A percentile compares a stretch with the other conserved stretches of the same genome.
These are phyloP conservation scores for Rhagophthalmus giganteus DNA, from an alignment of 2,888 invertebrate genomes.

Conservation along the genomic window DNA sequence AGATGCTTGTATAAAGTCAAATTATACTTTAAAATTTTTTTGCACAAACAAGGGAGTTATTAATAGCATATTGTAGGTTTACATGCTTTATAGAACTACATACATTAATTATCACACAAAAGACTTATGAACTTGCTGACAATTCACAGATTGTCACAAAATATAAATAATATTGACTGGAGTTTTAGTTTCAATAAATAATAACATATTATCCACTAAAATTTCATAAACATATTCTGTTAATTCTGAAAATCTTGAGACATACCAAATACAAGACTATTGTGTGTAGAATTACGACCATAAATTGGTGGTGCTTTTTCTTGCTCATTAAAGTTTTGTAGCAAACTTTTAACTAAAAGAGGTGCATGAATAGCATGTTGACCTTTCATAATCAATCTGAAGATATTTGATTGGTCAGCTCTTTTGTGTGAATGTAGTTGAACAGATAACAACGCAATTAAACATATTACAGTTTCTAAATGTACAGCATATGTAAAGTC, in stretches of 20 bases:
- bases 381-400: slow-evolving; percentile 69
- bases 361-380: slow-evolving; percentile 75
- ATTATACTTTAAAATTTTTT: no score
- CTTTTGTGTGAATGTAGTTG: slow-evolving; percentile 73
- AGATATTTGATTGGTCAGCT: slow-evolving; percentile 71
- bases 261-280: slow-evolving; percentile 78
- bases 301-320: slow-evolving; percentile 70
- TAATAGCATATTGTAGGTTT: no score
- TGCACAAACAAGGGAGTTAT: no score
- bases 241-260: no score
- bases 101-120: no score
- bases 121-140: not conserved
- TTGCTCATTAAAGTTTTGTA: slow-evolving; percentile 74
- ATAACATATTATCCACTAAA: not conserved
- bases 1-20: no score
- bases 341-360: slow-evolving; percentile 75
- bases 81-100: no score
- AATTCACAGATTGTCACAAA: not conserved
- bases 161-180: no score
- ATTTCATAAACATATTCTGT: not conserved
- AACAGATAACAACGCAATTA: slow-evolving; percentile 85
- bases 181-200: no score
- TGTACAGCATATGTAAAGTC: slow-evolving; percentile 85
- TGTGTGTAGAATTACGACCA: slow-evolving; percentile 61
- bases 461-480: slow-evolving; percentile 83